Evolutionary conservation across 30 jellyfish, hydroid and myxozoan genomes (phyloP).

Genomic region (Hydra vulgaris): DNA sequence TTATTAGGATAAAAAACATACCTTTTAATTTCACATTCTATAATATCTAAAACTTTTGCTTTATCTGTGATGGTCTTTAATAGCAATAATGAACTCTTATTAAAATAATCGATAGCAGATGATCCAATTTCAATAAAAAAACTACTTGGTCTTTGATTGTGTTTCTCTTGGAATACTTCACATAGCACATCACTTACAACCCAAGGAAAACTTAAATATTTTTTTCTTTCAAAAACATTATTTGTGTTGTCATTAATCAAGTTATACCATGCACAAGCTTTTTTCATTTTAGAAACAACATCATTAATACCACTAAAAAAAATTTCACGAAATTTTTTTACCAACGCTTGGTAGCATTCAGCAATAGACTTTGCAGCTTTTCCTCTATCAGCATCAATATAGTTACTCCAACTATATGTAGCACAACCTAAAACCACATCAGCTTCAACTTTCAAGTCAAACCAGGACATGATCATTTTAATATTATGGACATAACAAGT

Average conservation of each 20-base stretch:
- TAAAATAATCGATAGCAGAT: slow-evolving; percentile 28
- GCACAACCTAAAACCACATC: slow-evolving; percentile 65
- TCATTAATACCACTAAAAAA: slow-evolving; percentile 34
- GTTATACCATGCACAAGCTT: slow-evolving; percentile 79
- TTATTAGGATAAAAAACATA: too few species aligned
- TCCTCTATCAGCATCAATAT: slow-evolving; percentile 57
- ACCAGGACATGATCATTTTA: slow-evolving; percentile 38
- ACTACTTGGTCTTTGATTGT: slow-evolving; percentile 18
- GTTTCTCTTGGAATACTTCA: slow-evolving; percentile 9
- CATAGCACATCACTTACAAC: slow-evolving; percentile 43
- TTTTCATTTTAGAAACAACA: slow-evolving; percentile 21
- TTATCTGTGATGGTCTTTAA: slow-evolving; percentile 31
- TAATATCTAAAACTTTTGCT: slow-evolving; percentile 16
- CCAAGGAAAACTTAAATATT: slow-evolving; percentile 57
- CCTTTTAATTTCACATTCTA: slow-evolving; percentile 30
- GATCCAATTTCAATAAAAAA: slow-evolving; percentile 29
- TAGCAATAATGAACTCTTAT: slow-evolving; percentile 8
- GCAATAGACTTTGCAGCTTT: slow-evolving; percentile 35
- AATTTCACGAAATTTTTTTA: slow-evolving; percentile 36
- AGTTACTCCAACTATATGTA: slow-evolving; percentile 38
- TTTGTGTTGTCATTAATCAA: slow-evolving; percentile 31
- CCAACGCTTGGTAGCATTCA: slow-evolving; percentile 36
- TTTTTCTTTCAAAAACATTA: not conserved
- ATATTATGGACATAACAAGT: slow-evolving; percentile 20
- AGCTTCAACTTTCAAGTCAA: slow-evolving; percentile 45